Evolutionary conservation across 2,113 vertebrate genomes (phyloP), one percentile per base, ranked within the genome.

Genomic region (Siniperca chuatsi): DNA sequence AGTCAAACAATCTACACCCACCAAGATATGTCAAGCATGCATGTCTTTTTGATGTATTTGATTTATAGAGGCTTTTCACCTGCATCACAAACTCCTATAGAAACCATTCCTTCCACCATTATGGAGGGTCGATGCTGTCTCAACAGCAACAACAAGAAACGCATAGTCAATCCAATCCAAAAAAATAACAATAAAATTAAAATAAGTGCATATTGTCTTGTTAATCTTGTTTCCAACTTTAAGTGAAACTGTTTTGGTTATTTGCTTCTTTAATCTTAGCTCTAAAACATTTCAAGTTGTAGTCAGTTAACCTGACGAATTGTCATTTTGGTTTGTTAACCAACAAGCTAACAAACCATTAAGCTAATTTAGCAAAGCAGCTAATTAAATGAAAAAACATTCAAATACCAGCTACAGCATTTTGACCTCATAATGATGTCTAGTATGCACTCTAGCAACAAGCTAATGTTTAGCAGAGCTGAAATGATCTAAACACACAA

Each of bases 1-100:
- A 57, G 16, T 83, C 29, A 76, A 78, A 81, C 71, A 81, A 37
- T 72, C 37, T 44, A 29, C 76, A 50, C 77, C 58, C 15, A 25
- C 20, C 10, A 58, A 21, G 20, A 78, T 66, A 82, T 29, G 46
- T 58, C 29, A 78, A 74, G 69, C 83, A 76, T 79, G 80, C 79
- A 68, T 20, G 20, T 42, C 21, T 57, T 76, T 67, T 48, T 70
- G 58, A 74, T 33, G 70, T 48, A 7, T 25, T 25, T 25, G 25
- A 62, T 77, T 68, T 62, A 25, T 15, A 37, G 29, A 65, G 57
- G 74, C 48, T 54, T 64, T 68, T 23, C 73, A 78, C n/a, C 78
- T 69, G 64, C 29, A 78, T 67, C 65, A 29, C 37, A 54, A 54
- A 60, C 44, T 13, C 25, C 62, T 77, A 35, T 15, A 78, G 79